A percentile compares a stretch with the other conserved stretches of the same genome.
phyloP scores from a whole-genome alignment of 2,797 vertebrate genomes.

The Eurystomus glaucurus region DNA sequence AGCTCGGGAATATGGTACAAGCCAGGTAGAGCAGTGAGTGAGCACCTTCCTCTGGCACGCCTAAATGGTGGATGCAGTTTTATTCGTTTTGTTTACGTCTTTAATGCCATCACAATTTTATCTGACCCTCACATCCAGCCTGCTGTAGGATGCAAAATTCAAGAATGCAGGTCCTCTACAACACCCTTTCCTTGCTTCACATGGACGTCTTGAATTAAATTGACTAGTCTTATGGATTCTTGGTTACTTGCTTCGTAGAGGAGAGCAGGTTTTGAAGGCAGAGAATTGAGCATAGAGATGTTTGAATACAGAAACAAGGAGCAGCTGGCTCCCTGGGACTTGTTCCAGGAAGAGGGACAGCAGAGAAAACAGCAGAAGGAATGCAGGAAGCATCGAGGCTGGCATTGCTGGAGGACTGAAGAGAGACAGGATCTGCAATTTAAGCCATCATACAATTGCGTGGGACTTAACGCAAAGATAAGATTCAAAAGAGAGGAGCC shows the following conservation, averaged over 20 bases:
- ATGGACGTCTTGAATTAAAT: background rate
- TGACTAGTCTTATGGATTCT: background rate
- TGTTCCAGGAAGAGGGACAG: slow-evolving; percentile 56
- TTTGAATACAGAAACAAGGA: slow-evolving; percentile 47
- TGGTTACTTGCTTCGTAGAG: background rate
- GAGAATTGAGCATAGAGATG: slow-evolving; percentile 31
- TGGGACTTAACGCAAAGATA: slow-evolving; percentile 2
- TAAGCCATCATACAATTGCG: background rate
- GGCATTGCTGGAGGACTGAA: slow-evolving; percentile 46
- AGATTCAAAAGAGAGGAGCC: background rate
- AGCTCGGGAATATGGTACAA: slow-evolving; percentile 6
- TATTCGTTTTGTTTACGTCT: background rate
- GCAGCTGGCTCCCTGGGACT: slow-evolving; percentile 48
- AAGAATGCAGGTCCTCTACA: background rate
- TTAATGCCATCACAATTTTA: background rate
- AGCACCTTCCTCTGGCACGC: background rate
- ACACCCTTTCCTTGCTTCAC: background rate
- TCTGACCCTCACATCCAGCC: background rate
- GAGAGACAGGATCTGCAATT: slow-evolving; percentile 21
- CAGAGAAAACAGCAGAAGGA: slow-evolving; percentile 55
- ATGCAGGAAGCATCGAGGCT: slow-evolving; percentile 48
- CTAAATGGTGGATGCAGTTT: background rate
- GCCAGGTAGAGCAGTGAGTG: background rate
- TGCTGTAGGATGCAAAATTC: background rate
- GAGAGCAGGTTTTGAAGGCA: slow-evolving; percentile 17